Evolutionary conservation across 2,113 vertebrate species (phyloP), one percentile per base, ranked within the genome.

Genomic region (Meles meles): DNA sequence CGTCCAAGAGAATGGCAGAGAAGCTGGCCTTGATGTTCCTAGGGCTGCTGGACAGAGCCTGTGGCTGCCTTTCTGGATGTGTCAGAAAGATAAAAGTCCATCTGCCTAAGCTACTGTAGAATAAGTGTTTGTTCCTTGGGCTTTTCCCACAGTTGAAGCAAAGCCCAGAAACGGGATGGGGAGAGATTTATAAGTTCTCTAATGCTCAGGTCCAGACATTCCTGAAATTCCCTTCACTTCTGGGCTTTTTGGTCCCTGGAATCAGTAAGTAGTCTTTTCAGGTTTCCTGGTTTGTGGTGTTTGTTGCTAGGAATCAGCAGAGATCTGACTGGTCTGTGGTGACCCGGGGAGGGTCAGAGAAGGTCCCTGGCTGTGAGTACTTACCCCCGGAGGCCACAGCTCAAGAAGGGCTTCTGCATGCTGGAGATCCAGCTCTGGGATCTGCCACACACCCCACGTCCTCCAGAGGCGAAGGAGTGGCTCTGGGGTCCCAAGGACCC

Each of bases 301-400:
- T 20, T 25, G 63, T 88, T 23, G 4, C 93, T 57, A 55, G 88
- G n/a, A 83, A 37, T 18, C 5, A 11, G 29, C 65, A 37, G 44
- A n/a, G 57, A 37, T 63, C 44, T 39, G n/a, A 13, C 52, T 55
- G 72, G 31, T 21, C 13, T 34, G 37, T 11, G n/a, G 34, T 44
- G 18, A n/a, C 71, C 2, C 1, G 12, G 65, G 69, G 47, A 74
- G 8, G 34, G 31, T 72, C n/a, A 18, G 61, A 59, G 63, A 6
- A 37, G 31, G 42, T 14, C 23, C 87, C 37, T 3, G 5, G n/a
- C n/a, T 37, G 3, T 37, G 93, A 92, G n/a, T 71, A 96, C 98
- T 99, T 96, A 99, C 99, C 99, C 99, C 99, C 0, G 97, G 94
- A 23, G 98, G 98, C 83, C 98, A 98, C 21, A 96, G 98, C 95